phyloP scores from a whole-genome alignment of 2,888 invertebrate genomes.

The Steinernema hermaphroditum region DNA sequence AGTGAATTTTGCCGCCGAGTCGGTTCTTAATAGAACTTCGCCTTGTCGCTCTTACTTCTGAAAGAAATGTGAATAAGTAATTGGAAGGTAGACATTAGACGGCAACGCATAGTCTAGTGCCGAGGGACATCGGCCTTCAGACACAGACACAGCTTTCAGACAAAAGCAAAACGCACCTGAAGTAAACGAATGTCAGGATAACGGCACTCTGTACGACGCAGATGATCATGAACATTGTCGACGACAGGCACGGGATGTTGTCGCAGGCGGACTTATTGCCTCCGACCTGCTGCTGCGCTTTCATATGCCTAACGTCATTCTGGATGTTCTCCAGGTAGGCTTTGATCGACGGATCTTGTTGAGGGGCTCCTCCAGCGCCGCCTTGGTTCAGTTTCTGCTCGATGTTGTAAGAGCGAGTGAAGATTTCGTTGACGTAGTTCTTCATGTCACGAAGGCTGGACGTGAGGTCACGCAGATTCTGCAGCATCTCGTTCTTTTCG shows the following conservation, averaged over 20 bases:
- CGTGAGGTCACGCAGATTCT: slow-evolving; percentile 81
- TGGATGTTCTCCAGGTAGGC: slow-evolving; percentile 46
- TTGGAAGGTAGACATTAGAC: too few relatives aligned
- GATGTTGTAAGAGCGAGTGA: slow-evolving; percentile 61
- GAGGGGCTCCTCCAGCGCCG: slow-evolving; percentile 28
- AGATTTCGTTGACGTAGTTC: slow-evolving; percentile 66
- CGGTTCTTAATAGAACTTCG: slow-evolving; percentile 60
- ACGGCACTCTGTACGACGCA: slow-evolving; percentile 55
- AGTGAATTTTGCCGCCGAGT: slow-evolving; percentile 15
- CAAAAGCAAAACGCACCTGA: slow-evolving; percentile 46
- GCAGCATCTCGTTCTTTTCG: slow-evolving; percentile 84
- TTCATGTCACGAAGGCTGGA: slow-evolving; percentile 80
- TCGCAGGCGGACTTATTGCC: slow-evolving; percentile 37
- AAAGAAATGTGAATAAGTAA: too few relatives aligned
- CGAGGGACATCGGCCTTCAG: too few relatives aligned
- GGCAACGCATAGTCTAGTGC: not conserved
- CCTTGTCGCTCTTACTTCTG: slow-evolving; percentile 64
- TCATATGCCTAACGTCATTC: slow-evolving; percentile 42
- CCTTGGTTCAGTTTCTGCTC: slow-evolving; percentile 56
- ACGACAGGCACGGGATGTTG: slow-evolving; percentile 48
- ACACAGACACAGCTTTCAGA: slow-evolving; percentile 23
- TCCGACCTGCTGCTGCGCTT: slow-evolving; percentile 22
- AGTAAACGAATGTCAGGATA: slow-evolving; percentile 56
- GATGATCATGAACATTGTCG: slow-evolving; percentile 55
- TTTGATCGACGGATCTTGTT: slow-evolving; percentile 34